phyloP scores from a whole-genome alignment of 2,888 invertebrate genomes.

The Yponomeuta sedellus region DNA sequence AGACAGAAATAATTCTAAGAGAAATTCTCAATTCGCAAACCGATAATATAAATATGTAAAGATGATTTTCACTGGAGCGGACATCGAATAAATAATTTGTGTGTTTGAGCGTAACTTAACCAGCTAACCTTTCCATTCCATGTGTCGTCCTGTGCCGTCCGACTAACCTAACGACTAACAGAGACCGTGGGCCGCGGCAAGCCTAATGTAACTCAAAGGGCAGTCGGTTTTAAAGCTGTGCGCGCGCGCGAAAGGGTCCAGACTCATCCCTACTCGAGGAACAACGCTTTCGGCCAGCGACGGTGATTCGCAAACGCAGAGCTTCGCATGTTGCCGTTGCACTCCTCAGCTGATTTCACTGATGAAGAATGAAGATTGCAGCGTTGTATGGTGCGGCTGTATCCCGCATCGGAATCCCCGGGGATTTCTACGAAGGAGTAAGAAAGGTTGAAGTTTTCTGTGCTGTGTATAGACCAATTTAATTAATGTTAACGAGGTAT shows the following conservation, averaged over 20 bases:
- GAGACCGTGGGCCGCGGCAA: slow-evolving; percentile 32
- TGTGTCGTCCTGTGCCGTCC: slow-evolving; percentile 32
- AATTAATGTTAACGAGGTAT: too few relatives aligned
- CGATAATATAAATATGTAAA: too few relatives aligned
- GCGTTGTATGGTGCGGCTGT: neutral
- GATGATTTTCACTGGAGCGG: too few relatives aligned
- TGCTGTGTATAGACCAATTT: too few relatives aligned
- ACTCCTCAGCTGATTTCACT: neutral
- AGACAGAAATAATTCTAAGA: too few relatives aligned
- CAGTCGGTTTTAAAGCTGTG: slow-evolving; percentile 67
- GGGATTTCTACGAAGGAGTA: too few relatives aligned
- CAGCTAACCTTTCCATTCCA: slow-evolving; percentile 36
- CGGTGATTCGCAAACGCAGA: neutral
- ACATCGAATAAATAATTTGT: too few relatives aligned
- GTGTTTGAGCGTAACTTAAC: slow-evolving; percentile 23
- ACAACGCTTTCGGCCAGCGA: slow-evolving; percentile 23
- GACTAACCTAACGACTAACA: slow-evolving; percentile 50
- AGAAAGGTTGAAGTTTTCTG: too few relatives aligned
- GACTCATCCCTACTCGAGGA: slow-evolving; percentile 56
- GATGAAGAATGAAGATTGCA: neutral
- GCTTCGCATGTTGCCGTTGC: neutral
- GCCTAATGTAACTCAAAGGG: slow-evolving; percentile 46
- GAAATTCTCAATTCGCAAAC: too few relatives aligned
- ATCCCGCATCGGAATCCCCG: too few relatives aligned
- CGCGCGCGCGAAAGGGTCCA: slow-evolving; percentile 50